These are phyloP conservation scores for Ameiurus melas DNA, from an alignment of 2,113 vertebrate species.

Conservation along the genomic window DNA sequence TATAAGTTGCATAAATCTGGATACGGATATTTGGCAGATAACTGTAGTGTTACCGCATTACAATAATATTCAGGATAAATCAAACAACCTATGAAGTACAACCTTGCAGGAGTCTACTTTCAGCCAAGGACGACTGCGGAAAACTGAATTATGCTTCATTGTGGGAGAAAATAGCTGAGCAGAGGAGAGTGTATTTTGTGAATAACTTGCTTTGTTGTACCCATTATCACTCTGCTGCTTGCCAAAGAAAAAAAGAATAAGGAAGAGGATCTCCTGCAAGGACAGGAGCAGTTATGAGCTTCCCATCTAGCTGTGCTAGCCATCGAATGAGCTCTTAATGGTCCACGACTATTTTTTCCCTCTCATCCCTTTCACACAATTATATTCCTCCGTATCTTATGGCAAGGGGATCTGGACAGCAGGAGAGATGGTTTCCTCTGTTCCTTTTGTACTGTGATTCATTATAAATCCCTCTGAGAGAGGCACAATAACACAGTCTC, in stretches of 20 bases:
- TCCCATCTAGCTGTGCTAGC: neutral
- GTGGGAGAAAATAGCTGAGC: neutral
- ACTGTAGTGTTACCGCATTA: too few species aligned
- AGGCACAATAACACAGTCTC: constrained; percentile 35
- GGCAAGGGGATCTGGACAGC: constrained; percentile 7
- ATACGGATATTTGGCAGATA: neutral
- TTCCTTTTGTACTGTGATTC: constrained; percentile 33
- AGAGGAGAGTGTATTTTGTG: neutral
- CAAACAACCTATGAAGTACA: neutral
- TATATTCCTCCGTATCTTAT: constrained; percentile 12
- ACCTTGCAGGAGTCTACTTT: neutral
- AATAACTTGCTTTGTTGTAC: constrained; percentile 22
- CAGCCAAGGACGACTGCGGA: neutral
- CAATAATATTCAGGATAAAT: neutral
- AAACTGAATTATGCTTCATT: constrained; percentile 3
- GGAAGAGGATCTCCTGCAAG: neutral
- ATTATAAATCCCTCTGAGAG: constrained; percentile 29
- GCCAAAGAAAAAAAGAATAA: constrained; percentile 9
- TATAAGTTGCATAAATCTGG: neutral
- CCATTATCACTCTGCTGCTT: neutral
- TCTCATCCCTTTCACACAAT: constrained; percentile 8
- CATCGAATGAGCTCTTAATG: constrained; percentile 1
- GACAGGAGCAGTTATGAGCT: neutral
- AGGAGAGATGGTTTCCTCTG: neutral
- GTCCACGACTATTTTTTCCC: neutral